Percentiles rank a stretch among this genome's conserved stretches.
These are phyloP conservation scores for Elymnias hypermnestra DNA, from an alignment of 1,140 invertebrate genomes.

Conservation along the genomic window DNA sequence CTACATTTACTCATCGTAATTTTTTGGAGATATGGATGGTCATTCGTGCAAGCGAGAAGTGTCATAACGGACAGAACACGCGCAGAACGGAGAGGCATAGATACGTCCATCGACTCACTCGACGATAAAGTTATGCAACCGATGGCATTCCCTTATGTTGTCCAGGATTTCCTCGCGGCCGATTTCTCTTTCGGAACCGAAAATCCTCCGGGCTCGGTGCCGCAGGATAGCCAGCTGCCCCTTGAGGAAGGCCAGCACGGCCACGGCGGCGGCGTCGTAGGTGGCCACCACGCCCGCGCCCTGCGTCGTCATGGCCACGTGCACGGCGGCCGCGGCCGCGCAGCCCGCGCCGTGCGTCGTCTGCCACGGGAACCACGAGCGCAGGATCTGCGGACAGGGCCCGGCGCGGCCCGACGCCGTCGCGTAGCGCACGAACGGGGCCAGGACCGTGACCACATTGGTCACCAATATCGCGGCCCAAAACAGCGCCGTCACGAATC, in stretches of 20 bases:
- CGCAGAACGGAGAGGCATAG: too few relatives aligned
- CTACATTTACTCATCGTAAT: too few relatives aligned
- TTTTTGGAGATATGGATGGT: too few relatives aligned
- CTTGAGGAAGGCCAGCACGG: constrained; percentile 35
- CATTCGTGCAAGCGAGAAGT: too few relatives aligned
- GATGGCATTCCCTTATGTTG: constrained; percentile 47
- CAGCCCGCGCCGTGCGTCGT: constrained; percentile 41
- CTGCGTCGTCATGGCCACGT: constrained; percentile 30
- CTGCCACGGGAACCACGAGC: constrained; percentile 56
- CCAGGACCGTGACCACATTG: constrained; percentile 21
- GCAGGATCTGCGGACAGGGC: constrained; percentile 41
- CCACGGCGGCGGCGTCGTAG: constrained; percentile 42
- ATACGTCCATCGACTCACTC: constrained; percentile 26
- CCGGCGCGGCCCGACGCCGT: constrained; percentile 29
- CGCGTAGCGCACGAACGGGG: too few relatives aligned
- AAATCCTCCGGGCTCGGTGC: constrained; percentile 36
- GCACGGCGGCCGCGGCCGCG: constrained; percentile 23
- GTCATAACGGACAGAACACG: too few relatives aligned
- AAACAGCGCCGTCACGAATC: constrained; percentile 38
- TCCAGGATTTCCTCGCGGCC: constrained; percentile 19
- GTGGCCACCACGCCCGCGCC: constrained; percentile 34
- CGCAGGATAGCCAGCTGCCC: constrained; percentile 35
- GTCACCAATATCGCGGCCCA: constrained; percentile 39
- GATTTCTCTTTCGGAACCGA: constrained; percentile 18
- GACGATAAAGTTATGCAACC: constrained; percentile 39